Evolutionary conservation across 2,888 invertebrate species (phyloP), one percentile per base, ranked within the genome.

Genomic region (Zygothrica quintamaculata): DNA sequence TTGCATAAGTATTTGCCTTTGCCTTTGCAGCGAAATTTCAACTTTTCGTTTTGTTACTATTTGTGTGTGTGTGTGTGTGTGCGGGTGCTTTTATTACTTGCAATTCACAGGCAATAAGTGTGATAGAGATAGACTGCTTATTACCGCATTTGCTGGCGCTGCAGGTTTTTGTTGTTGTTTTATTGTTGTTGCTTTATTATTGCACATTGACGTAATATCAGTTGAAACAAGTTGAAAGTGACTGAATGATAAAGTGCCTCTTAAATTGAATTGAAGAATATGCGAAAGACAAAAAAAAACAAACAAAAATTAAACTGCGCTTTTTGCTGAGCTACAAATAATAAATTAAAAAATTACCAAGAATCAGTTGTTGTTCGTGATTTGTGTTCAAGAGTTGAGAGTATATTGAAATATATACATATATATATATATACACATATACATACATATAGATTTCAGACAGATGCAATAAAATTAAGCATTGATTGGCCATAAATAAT

Each of bases 111-210:
- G 46, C 50, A 36, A 33, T 5, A 53, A 0, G 61, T 37, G 62
- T 15, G 48, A 80, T 70, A 8, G 74, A 65, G 80, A 65, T 18
- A 34, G 70, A 22, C 50, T 60, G 67, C 65, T 67, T 82, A 80
- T 85, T 80, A 80, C 79, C 53, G 79, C 87, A 77, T 70, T 70
- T 77, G 78, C 62, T 77, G 74, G 64, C 81, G 62, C 48, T 80
- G 80, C 87, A 86, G 26, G 65, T 66, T 52, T 59, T 43, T 52
- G 22, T 42, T 60, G 48, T 29, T 31, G 50, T 15, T 56, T 36
- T 18, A 55, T 62, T 57, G 43, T 69, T 72, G 29, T 55, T 61
- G 52, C 65, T 77, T 55, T 31, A 51, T 57, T 53, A 58, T 65
- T 65, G 65, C 61, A 73, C 61, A 71, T 86, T 80, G 80, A 84